These are phyloP conservation scores for Salpingus planirostris DNA, from an alignment of 2,888 invertebrate species.

Conservation along the genomic window DNA sequence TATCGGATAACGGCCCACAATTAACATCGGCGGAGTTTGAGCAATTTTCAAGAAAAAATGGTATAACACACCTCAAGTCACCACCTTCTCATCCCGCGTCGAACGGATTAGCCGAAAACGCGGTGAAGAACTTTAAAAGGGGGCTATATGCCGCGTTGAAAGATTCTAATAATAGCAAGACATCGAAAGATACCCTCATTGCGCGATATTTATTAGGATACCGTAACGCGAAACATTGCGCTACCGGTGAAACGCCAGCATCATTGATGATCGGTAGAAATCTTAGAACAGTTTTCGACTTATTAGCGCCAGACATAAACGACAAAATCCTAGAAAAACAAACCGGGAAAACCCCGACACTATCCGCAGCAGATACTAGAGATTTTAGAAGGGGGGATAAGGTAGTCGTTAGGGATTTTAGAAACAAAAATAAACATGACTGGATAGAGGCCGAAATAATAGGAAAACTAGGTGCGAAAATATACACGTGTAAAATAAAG, in stretches of 20 bases:
- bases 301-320: no score
- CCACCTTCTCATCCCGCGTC: slow-evolving; percentile 1
- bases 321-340: no score
- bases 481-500: no score
- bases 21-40: not conserved
- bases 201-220: slow-evolving; percentile 7
- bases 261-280: no score
- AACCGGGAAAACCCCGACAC: no score
- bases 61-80: slow-evolving; percentile 4
- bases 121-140: slow-evolving; percentile 7
- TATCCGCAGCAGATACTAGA: no score
- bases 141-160: slow-evolving; percentile 7
- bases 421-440: no score
- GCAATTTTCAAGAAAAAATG: slow-evolving; percentile 9
- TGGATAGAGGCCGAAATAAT: no score
- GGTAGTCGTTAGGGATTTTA: no score
- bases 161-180: slow-evolving; percentile 4
- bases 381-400: no score
- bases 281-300: no score
- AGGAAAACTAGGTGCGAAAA: no score
- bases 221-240: slow-evolving; percentile 4
- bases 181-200: slow-evolving; percentile 4
- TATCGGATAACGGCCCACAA: not conserved
- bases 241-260: slow-evolving; percentile 9
- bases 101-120: slow-evolving; percentile 10